phyloP scores from a whole-genome alignment of 2,113 vertebrate genomes.

The Mormoops blainvillei region DNA sequence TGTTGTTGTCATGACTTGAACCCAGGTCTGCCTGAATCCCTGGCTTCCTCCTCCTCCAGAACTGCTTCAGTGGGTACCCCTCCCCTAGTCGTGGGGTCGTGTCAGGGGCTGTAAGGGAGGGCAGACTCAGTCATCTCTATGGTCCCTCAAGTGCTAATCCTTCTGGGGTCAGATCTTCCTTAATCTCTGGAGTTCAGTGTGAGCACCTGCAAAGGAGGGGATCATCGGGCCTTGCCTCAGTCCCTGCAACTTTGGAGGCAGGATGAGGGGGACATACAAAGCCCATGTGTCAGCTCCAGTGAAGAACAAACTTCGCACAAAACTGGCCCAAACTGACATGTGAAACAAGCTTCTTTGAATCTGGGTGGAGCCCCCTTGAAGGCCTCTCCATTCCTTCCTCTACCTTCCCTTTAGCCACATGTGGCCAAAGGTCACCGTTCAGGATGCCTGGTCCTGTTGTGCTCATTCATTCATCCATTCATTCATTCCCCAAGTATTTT shows the following conservation, averaged over 20 bases:
- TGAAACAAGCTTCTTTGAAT: background rate
- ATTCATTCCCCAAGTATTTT: background rate
- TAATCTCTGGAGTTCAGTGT: background rate
- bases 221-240: background rate
- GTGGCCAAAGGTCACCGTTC: background rate
- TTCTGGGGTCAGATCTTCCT: background rate
- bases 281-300: accelerated
- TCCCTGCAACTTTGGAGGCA: too few species aligned
- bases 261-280: background rate
- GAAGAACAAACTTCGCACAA: background rate
- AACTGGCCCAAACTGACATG: too few species aligned
- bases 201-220: background rate
- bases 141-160: background rate
- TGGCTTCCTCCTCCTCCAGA: background rate
- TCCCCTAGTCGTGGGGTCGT: background rate
- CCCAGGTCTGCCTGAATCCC: background rate
- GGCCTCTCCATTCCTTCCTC: background rate
- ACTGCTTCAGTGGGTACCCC: background rate
- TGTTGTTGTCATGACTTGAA: background rate
- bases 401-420: background rate
- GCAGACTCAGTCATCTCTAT: too few species aligned
- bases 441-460: background rate
- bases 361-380: background rate
- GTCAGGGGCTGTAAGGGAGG: background rate
- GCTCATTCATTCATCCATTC: background rate